Conservation (phyloP, 2,888 invertebrate genomes). For the Nipponacmea schrenckii region DNA sequence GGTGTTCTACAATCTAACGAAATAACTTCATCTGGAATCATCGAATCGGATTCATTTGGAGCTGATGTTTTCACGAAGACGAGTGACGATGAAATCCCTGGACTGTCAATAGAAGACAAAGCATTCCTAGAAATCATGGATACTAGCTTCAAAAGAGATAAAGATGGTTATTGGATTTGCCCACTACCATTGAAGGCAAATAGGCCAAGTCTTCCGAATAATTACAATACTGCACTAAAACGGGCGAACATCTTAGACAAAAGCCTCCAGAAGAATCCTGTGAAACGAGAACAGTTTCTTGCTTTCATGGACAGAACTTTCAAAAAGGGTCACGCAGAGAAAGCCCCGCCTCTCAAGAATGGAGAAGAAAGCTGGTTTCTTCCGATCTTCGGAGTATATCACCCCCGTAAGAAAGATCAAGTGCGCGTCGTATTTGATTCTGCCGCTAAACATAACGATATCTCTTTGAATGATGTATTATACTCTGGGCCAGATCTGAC, state of each 20-base stretch:
- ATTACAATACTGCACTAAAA: constrained; percentile 10
- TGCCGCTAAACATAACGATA: constrained; percentile 27
- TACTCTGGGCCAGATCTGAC: constrained; percentile 20
- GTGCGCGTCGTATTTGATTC: constrained; percentile 34
- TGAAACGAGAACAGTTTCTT: constrained; percentile 19
- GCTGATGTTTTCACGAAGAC: constrained; percentile 19
- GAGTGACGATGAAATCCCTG: constrained; percentile 22
- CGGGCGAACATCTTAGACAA: constrained; percentile 6
- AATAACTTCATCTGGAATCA: too few species aligned
- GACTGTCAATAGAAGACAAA: constrained; percentile 27
- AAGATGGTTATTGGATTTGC: constrained; percentile 21
- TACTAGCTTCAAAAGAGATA: constrained; percentile 7
- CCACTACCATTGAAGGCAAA: constrained; percentile 5
- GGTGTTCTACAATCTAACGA: too few species aligned
- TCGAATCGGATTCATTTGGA: too few species aligned
- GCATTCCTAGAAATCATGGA: constrained; percentile 26
- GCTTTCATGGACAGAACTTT: constrained; percentile 12
- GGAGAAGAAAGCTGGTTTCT: constrained; percentile 36
- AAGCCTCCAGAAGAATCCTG: constrained; percentile 12
- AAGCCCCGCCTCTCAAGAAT: constrained; percentile 22
- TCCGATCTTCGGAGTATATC: constrained; percentile 36
- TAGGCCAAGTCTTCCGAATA: constrained; percentile 10
- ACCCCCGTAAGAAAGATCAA: constrained; percentile 34
- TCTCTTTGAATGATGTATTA: constrained; percentile 29
- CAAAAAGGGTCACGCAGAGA: constrained; percentile 21